Conservation (phyloP, 2,888 invertebrate genomes). For the Nesidiocoris tenuis region DNA sequence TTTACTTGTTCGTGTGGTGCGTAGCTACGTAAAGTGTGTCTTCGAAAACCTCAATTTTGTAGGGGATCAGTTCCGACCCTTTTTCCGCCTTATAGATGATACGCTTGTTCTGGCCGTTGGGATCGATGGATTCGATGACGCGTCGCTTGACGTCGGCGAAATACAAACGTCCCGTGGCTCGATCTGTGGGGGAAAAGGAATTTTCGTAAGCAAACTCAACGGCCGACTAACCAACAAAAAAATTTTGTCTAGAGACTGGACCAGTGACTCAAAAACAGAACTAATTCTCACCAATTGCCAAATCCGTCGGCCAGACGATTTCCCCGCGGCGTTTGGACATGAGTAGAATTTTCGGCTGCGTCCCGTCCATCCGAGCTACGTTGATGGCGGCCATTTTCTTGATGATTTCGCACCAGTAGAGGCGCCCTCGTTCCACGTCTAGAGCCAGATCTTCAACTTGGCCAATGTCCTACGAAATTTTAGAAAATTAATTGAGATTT, state of each 20-base stretch:
- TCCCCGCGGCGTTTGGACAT: constrained; percentile 53
- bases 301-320: constrained; percentile 71
- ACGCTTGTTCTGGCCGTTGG: constrained; percentile 16
- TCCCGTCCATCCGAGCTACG: constrained; percentile 66
- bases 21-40: constrained; percentile 68
- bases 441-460: constrained; percentile 15
- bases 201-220: background rate
- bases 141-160: constrained; percentile 79
- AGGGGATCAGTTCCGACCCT: constrained; percentile 56
- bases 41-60: constrained; percentile 72
- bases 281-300: constrained; percentile 66
- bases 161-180: constrained; percentile 69
- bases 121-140: constrained; percentile 10
- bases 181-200: constrained; percentile 2
- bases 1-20: constrained; percentile 50
- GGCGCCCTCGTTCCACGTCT: constrained; percentile 24
- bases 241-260: too few species aligned
- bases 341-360: constrained; percentile 60
- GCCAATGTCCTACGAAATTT: constrained; percentile 4
- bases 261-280: background rate
- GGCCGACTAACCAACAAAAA: too few species aligned
- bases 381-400: constrained; percentile 15
- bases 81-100: constrained; percentile 58
- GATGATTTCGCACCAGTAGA: constrained; percentile 30
- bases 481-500: too few species aligned